These are phyloP conservation scores for Phataginus tetradactyla DNA, from an alignment of 2,797 vertebrate species.

Conservation along the genomic window DNA sequence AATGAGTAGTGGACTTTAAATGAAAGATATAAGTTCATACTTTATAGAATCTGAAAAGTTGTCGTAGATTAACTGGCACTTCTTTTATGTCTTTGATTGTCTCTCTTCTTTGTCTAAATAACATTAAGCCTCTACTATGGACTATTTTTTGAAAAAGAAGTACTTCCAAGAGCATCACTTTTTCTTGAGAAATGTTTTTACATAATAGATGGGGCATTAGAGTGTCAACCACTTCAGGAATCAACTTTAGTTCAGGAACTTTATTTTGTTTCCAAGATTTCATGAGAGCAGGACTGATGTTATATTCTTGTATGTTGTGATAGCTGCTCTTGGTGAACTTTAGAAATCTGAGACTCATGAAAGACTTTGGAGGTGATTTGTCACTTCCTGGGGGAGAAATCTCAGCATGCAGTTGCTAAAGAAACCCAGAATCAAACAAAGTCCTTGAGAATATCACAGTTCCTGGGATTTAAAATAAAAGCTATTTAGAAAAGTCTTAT, in stretches of 20 bases:
- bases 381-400: neutral
- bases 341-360: neutral
- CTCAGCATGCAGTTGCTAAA: neutral
- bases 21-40: neutral
- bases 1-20: neutral
- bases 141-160: neutral
- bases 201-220: neutral
- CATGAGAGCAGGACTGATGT: neutral
- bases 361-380: neutral
- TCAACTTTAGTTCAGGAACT: neutral
- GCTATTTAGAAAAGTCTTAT: neutral
- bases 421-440: neutral
- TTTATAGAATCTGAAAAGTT: neutral
- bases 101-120: neutral
- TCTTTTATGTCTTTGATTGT: neutral
- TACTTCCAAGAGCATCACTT: neutral
- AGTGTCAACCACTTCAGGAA: neutral
- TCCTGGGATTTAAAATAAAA: neutral
- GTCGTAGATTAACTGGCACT: neutral
- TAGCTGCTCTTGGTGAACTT: neutral
- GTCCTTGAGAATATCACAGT: neutral
- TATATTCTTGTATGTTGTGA: neutral
- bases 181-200: neutral
- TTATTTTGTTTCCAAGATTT: neutral
- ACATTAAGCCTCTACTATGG: neutral